These are phyloP conservation scores for Helicoverpa zea DNA, from an alignment of 1,140 invertebrate genomes.

Conservation along the genomic window DNA sequence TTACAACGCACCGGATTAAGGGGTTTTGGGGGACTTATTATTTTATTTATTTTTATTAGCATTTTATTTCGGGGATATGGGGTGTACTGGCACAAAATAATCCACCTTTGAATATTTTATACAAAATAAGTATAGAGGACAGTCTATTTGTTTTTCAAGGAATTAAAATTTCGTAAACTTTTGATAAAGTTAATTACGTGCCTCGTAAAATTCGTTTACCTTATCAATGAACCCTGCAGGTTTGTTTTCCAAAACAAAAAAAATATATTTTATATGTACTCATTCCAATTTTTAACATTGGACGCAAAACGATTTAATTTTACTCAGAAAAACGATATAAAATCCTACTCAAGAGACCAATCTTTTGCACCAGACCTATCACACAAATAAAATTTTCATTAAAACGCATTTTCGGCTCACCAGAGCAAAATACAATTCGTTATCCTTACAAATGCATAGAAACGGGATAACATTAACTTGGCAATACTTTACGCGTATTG, in stretches of 20 bases:
- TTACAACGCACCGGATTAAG: constrained; percentile 39
- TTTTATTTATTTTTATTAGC: constrained; percentile 36
- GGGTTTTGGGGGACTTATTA: constrained; percentile 27
- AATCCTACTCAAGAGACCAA: too few relatives aligned
- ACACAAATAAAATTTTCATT: background rate
- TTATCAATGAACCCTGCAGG: too few relatives aligned
- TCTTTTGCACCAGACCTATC: too few relatives aligned
- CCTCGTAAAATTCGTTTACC: background rate
- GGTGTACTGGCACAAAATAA: constrained; percentile 6
- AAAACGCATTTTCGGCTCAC: background rate
- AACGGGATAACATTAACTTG: constrained; percentile 78
- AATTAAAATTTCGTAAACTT: background rate
- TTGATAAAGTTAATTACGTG: background rate
- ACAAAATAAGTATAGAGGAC: background rate
- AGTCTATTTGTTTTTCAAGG: background rate
- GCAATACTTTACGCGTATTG: constrained; percentile 65
- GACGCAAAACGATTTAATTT: too few relatives aligned
- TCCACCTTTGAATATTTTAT: constrained; percentile 14
- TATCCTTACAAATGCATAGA: constrained; percentile 66
- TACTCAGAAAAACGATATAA: too few relatives aligned
- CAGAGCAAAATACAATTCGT: constrained; percentile 48
- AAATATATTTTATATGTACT: too few relatives aligned
- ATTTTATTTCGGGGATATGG: constrained; percentile 7
- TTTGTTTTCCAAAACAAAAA: too few relatives aligned
- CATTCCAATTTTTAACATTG: too few relatives aligned